phyloP scores from a whole-genome alignment of 2,797 vertebrate species.

The Aulostomus chinensis region DNA sequence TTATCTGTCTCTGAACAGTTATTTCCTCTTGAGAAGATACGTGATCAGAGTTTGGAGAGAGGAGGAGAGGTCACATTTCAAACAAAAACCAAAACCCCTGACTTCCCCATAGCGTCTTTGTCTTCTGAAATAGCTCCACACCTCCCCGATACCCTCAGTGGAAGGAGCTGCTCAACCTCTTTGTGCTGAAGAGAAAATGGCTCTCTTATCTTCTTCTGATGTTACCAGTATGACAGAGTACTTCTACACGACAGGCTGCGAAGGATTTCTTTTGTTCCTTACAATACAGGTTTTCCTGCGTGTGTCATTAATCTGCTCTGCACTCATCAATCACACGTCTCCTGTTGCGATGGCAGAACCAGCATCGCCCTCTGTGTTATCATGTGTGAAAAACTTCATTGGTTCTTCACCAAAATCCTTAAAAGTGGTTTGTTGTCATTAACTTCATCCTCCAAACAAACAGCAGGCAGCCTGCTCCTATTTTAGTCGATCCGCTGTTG shows the following conservation, averaged over 20 bases:
- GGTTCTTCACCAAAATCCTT: too few species aligned
- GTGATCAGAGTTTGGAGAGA: slow-evolving; percentile 16
- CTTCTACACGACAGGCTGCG: too few species aligned
- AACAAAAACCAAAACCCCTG: slow-evolving; percentile 20
- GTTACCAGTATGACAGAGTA: not conserved
- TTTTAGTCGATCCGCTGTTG: too few species aligned
- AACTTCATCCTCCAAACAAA: too few species aligned
- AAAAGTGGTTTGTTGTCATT: too few species aligned
- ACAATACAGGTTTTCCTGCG: slow-evolving; percentile 9
- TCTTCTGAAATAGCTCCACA: slow-evolving; percentile 1
- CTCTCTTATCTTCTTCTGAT: slow-evolving; percentile 19
- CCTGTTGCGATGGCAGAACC: slow-evolving; percentile 30
- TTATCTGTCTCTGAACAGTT: slow-evolving; percentile 31
- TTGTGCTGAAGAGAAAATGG: slow-evolving; percentile 13
- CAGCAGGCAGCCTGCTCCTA: too few species aligned
- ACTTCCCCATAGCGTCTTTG: slow-evolving; percentile 6
- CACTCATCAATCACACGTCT: too few species aligned
- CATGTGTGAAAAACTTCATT: too few species aligned
- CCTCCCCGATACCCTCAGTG: not conserved
- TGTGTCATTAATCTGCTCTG: too few species aligned
- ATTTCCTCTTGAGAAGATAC: slow-evolving; percentile 34
- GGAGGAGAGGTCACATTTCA: slow-evolving; percentile 39
- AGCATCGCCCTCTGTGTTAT: too few species aligned
- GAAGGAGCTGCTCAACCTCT: slow-evolving; percentile 2
- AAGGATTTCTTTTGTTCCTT: slow-evolving; percentile 3